A percentile compares a stretch with the other conserved stretches of the same genome.
Evolutionary conservation across 2,888 invertebrate species (phyloP).

Genomic region (Lepidocyrtoides sp.): DNA sequence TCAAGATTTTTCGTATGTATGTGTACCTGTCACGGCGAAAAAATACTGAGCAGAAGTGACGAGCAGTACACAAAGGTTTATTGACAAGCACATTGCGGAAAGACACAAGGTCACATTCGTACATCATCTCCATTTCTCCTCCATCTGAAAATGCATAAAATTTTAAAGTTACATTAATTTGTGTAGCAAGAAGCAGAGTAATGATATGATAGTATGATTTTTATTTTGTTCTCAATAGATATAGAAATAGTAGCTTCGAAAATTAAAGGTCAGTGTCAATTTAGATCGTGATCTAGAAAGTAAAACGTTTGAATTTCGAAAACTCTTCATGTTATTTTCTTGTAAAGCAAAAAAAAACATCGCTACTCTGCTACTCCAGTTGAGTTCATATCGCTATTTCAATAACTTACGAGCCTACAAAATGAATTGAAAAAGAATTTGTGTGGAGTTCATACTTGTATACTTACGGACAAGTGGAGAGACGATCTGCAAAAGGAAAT

Average conservation of each 20-base stretch:
- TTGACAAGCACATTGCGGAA: constrained; percentile 84
- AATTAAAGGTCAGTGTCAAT: not conserved
- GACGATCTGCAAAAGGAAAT: constrained; percentile 84
- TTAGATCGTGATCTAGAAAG: not conserved
- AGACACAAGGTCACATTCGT: constrained; percentile 85
- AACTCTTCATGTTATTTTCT: too few species aligned
- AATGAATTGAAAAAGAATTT: not conserved
- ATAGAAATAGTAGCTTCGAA: too few species aligned
- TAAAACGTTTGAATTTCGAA: too few species aligned
- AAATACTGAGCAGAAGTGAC: constrained; percentile 85
- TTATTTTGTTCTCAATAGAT: too few species aligned
- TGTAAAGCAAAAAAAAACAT: not conserved
- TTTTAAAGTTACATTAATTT: not conserved
- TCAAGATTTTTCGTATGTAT: not conserved
- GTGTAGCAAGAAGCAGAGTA: too few species aligned
- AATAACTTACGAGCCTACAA: not conserved
- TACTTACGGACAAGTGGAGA: constrained; percentile 83
- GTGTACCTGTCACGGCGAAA: constrained; percentile 83
- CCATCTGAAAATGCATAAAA: constrained; percentile 70
- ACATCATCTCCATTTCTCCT: constrained; percentile 84
- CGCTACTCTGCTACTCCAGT: too few species aligned
- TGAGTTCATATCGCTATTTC: constrained; percentile 9
- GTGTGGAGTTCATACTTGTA: constrained; percentile 74
- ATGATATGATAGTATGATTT: too few species aligned
- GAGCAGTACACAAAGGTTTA: constrained; percentile 85